Percentiles rank a stretch among this genome's conserved stretches.
Evolutionary conservation across 1,140 invertebrate species (phyloP).

Genomic region (Carposina sasakii): DNA sequence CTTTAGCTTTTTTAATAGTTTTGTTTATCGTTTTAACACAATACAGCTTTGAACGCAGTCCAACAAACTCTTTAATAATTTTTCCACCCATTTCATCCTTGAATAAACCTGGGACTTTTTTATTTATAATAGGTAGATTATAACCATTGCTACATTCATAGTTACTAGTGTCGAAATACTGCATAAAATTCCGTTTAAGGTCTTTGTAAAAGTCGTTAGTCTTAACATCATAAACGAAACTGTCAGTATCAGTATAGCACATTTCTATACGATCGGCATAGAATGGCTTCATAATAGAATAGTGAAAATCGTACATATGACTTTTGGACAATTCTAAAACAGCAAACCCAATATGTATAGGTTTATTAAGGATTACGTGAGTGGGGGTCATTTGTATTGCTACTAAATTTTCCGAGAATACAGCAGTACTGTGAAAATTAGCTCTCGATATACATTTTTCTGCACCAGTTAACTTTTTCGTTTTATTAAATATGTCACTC

Average conservation of each 20-base stretch:
- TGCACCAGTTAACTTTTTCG: no score
- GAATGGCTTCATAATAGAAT: constrained; percentile 38
- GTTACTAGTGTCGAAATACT: constrained; percentile 41
- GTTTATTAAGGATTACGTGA: no score
- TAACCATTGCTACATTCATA: constrained; percentile 25
- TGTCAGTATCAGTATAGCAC: constrained; percentile 60
- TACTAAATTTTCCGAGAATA: no score
- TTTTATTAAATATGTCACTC: no score
- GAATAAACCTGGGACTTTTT: constrained; percentile 33
- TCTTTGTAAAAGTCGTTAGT: constrained; percentile 58
- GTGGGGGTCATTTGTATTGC: no score
- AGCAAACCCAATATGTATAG: no score
- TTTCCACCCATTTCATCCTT: constrained; percentile 37
- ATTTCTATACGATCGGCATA: constrained; percentile 19
- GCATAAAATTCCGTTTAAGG: constrained; percentile 34
- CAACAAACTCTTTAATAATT: constrained; percentile 37
- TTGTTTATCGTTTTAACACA: constrained; percentile 12
- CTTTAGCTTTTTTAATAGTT: no score
- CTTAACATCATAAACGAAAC: constrained; percentile 47
- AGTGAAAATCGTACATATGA: constrained; percentile 38
- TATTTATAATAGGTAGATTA: constrained; percentile 26
- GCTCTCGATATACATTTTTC: no score
- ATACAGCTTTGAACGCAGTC: constrained; percentile 35
- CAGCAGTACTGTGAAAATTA: no score
- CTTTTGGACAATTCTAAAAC: no score